Conservation (phyloP, 2,113 vertebrate species). For the Alligator sinensis region DNA sequence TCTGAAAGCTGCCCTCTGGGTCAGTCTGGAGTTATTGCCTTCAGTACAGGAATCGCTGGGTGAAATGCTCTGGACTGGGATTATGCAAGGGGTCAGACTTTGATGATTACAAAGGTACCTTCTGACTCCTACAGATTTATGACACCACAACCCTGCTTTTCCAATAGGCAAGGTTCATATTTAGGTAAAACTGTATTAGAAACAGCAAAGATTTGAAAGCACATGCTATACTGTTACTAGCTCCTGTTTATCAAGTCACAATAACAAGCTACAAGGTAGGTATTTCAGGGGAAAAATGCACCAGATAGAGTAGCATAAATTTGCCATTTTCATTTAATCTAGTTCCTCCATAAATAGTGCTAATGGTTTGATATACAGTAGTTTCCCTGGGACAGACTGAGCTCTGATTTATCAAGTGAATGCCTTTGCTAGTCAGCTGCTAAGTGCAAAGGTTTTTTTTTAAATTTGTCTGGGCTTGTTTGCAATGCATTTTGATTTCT, state of each 20-base stretch:
- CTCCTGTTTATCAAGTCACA: accelerated
- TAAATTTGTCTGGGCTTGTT: conserved; percentile 3
- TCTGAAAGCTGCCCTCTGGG: background rate
- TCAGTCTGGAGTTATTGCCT: background rate
- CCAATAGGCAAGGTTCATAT: accelerated
- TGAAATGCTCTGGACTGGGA: accelerated
- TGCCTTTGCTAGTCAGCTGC: conserved; percentile 46
- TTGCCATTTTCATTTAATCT: conserved; percentile 13
- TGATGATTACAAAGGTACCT: background rate
- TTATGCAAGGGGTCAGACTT: background rate
- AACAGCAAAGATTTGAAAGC: accelerated
- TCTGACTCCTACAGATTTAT: accelerated
- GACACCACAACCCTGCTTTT: background rate
- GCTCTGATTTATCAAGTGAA: background rate
- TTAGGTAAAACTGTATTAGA: accelerated
- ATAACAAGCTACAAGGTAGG: background rate
- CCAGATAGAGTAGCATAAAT: background rate
- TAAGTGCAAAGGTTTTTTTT: conserved; percentile 21
- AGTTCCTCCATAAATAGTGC: conserved; percentile 2
- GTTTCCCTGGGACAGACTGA: background rate
- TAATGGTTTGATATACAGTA: background rate
- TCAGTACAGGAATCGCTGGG: accelerated
- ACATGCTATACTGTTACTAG: accelerated
- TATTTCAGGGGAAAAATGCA: background rate
- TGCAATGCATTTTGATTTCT: conserved; percentile 40